Percentiles rank a stretch among this genome's conserved stretches.
Evolutionary conservation across 2,113 vertebrate genomes (phyloP).

Genomic region (Camelus bactrianus): DNA sequence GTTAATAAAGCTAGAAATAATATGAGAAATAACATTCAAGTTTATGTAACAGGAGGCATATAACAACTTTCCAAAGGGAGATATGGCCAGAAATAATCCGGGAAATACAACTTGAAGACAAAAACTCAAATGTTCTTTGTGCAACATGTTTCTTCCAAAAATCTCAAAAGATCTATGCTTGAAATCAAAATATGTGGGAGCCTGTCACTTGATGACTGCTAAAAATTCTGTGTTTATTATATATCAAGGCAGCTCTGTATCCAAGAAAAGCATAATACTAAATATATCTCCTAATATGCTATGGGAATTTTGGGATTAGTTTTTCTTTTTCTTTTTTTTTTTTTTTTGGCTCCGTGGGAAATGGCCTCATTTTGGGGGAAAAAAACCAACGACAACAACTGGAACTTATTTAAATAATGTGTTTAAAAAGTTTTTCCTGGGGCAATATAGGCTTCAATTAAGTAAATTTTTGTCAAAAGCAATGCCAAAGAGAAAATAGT

Average conservation of each 20-base stretch:
- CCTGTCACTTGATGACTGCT: conserved; percentile 11
- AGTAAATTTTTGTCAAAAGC: conserved; percentile 49
- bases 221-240: conserved; percentile 66
- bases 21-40: conserved; percentile 41
- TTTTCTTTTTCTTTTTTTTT: not conserved
- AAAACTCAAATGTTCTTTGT: conserved; percentile 64
- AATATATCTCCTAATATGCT: conserved; percentile 55
- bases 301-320: conserved; percentile 60
- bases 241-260: conserved; percentile 55
- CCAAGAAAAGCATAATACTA: conserved; percentile 71
- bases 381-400: not conserved
- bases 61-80: conserved; percentile 51
- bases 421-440: conserved; percentile 6
- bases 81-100: conserved; percentile 37
- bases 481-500: conserved; percentile 67
- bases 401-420: not conserved
- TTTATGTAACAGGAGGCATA: not conserved
- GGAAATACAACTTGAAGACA: conserved; percentile 59
- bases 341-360: conserved; percentile 52
- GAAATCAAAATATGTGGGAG: conserved; percentile 62
- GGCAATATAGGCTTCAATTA: conserved; percentile 46
- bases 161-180: conserved; percentile 51
- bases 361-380: not conserved
- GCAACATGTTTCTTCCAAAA: conserved; percentile 54
- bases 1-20: conserved; percentile 52